These are phyloP conservation scores for Heptranchias perlo DNA, from an alignment of 2,113 vertebrate genomes.

Conservation along the genomic window DNA sequence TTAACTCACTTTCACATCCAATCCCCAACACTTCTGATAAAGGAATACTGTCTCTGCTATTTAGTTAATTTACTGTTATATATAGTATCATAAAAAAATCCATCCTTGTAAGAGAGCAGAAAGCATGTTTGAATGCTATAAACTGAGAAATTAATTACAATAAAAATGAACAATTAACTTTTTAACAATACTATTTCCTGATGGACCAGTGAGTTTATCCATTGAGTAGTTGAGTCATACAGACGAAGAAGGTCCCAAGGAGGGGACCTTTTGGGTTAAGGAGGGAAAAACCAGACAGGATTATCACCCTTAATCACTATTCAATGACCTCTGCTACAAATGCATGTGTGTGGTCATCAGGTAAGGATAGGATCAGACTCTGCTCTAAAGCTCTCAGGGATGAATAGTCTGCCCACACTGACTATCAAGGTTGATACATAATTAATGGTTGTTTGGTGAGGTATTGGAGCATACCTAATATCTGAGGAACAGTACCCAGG, in stretches of 20 bases:
- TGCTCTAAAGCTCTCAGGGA: neutral
- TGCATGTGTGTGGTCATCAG: neutral
- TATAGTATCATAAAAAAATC: neutral
- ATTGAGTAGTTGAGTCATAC: neutral
- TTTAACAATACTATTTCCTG: neutral
- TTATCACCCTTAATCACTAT: neutral
- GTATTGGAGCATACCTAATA: no score
- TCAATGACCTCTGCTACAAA: neutral
- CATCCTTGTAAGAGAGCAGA: neutral
- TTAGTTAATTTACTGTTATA: neutral
- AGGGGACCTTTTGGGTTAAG: neutral
- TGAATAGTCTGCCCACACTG: neutral
- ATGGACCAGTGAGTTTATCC: neutral
- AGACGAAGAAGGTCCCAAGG: neutral
- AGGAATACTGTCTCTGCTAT: neutral
- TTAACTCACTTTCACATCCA: neutral
- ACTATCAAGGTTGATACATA: neutral
- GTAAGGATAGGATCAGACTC: neutral
- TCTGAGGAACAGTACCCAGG: no score
- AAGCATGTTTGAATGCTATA: neutral
- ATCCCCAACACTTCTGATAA: neutral
- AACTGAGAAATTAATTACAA: neutral
- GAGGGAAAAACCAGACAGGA: neutral
- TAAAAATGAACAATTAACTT: neutral
- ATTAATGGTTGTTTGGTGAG: neutral